Base-by-base conservation (phyloP, 2,888 invertebrate species). In the Prostheceraeus crozeri region DNA sequence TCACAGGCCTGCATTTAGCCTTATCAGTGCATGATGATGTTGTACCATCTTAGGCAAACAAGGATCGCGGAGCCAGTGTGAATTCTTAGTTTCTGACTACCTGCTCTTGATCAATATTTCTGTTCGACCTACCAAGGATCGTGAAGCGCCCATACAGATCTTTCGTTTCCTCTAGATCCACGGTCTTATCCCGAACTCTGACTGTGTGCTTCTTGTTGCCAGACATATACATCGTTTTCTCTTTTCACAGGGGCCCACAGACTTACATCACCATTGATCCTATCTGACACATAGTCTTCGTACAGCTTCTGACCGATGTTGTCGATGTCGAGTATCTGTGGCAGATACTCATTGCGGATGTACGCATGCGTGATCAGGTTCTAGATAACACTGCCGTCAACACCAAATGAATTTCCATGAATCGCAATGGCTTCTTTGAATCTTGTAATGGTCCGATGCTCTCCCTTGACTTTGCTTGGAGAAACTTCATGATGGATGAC, bases 201-300 rank as follows among this genome's bases (percentile, higher is more conserved):
- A n/a, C 33, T 36, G 51, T 60, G 51, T 36, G 10, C 23, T 48
- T 61, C 31, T 51, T 60, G 61, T 60, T 60, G 19, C 16, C 59
- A 51, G 53, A 35, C 59, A 61, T 60, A 54, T 53, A 61, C 61
- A 53, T 61, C 35, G 35, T 60, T 60, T 30, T 35, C 57, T 30
- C 45, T 61, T 35, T 55, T 60, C 25, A 62, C 55, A 35, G 62
- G 54, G 45, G 54, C 31, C 61, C 61, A 62, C 14, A 62, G 62
- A 48, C 61, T 62, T 36, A 62, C 57, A 58, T 52, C 45, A 53
- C 61, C 62, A 62, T 45, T 62, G 30, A 62, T 62, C 53, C 55
- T 23, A 46, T 63, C 63, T 33, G 63, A 35, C 30, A 63, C 62
- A 48, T 54, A 63, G 14, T 63, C 62, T 57, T 63, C 59, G 55